Base-by-base conservation (phyloP, 1,140 invertebrate species). In the Ceratosolen solmsi region DNA sequence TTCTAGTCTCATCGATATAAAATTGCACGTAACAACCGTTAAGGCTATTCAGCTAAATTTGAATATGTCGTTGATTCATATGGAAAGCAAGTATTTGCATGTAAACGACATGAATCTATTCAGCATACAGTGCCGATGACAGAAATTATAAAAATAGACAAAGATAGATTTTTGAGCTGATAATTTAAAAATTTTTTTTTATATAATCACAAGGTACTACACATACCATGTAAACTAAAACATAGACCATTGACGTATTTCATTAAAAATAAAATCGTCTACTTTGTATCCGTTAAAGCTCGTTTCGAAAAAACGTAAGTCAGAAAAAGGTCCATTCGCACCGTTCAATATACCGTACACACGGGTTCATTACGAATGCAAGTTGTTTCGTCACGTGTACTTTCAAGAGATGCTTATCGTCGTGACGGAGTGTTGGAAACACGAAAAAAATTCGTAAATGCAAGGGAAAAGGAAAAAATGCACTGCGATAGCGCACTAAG, bases 401-500 rank as follows among this genome's bases (percentile, higher is more conserved):
- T 79, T 79, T 79, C 65, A 56, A 27, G 49, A 49, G 77, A 79
- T 78, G 65, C 30, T 71, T 71, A 79, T 79, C 65, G 51, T n/a
- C 13, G 22, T 25, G 17, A 38, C 20, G 25, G 5, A 68, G 15
- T 56, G 76, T 65, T 46, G 15, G 33, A 27, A 58, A 79, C 22
- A 71, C 25, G 68, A 46, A n/a, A 71, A 71, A 71, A 71, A 71
- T 46, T 15, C 8, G n/a, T 5, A 49, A 25, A 25, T 25, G 68
- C 36, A 46, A 71, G 38, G n/a, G 36, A 71, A 46, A 71, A 46
- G 38, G 13, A 5, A 68, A 22, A 68, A 38, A 68, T 1, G 33
- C 9, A 1, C 0, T 33, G 27, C 33, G 78, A 80, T 80, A 80
- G 73, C 68, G 36, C 70, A 80, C 78, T 15, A 51, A 33, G 54